phyloP scores from a whole-genome alignment of 2,113 vertebrate species.

The Marmota flaviventris region DNA sequence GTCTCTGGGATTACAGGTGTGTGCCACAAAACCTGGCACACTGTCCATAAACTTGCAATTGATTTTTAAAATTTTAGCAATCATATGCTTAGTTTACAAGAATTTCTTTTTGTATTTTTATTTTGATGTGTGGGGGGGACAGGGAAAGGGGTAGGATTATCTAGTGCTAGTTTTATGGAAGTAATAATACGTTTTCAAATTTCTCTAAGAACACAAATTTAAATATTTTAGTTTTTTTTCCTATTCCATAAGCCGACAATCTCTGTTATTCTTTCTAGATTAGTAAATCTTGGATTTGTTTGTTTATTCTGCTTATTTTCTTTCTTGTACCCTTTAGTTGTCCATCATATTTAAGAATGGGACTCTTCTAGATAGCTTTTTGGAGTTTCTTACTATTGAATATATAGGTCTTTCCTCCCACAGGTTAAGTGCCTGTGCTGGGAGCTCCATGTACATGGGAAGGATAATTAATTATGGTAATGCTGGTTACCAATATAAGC shows the following conservation, averaged over 20 bases:
- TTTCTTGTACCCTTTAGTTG: neutral
- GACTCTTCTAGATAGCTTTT: neutral
- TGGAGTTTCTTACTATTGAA: neutral
- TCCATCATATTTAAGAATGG: neutral
- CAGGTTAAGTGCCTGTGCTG: neutral
- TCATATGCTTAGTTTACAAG: neutral
- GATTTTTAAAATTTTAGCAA: constrained; percentile 21
- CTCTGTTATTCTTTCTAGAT: neutral
- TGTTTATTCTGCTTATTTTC: constrained; percentile 10
- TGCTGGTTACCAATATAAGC: neutral
- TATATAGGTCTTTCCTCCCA: neutral
- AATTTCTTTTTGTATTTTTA: neutral
- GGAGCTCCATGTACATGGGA: neutral
- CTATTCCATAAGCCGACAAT: neutral
- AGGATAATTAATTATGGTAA: neutral
- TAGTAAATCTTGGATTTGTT: neutral
- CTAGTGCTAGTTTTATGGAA: neutral
- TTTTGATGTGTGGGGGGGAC: neutral
- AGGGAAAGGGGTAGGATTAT: neutral
- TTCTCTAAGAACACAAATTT: neutral
- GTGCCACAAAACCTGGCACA: too few species aligned
- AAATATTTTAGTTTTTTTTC: neutral
- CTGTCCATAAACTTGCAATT: too few species aligned
- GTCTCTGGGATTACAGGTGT: neutral
- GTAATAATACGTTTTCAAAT: neutral